Conservation (phyloP, 1,140 invertebrate genomes). For the Papilio helenus region DNA sequence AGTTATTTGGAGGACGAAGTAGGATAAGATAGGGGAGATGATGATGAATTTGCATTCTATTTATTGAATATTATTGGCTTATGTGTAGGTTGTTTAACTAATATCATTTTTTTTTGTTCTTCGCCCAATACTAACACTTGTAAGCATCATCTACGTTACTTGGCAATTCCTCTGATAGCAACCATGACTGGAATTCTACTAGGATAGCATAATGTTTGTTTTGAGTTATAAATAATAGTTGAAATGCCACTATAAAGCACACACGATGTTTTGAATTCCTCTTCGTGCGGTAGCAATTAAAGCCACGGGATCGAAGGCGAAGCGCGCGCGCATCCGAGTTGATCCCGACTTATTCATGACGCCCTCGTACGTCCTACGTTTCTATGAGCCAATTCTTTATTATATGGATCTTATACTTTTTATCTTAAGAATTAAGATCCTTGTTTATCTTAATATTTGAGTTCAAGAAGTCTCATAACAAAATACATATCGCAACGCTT, state of each 20-base stretch:
- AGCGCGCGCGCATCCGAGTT: background rate
- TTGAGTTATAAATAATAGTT: conserved; percentile 34
- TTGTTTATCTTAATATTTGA: too few species aligned
- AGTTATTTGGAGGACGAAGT: too few species aligned
- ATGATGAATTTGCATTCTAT: background rate
- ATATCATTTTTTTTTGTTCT: background rate
- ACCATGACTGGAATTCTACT: conserved; percentile 7
- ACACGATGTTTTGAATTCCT: conserved; percentile 21
- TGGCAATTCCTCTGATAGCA: background rate
- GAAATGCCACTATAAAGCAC: conserved; percentile 21
- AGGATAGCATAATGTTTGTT: conserved; percentile 21
- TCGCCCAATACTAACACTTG: background rate
- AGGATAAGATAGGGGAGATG: too few species aligned
- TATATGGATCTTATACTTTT: background rate
- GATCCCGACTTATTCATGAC: conserved; percentile 20
- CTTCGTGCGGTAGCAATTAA: conserved; percentile 30
- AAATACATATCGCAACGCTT: too few species aligned
- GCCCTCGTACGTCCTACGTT: background rate
- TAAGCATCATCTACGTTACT: background rate
- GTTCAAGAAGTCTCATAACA: too few species aligned
- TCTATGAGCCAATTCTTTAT: background rate
- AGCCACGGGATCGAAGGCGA: conserved; percentile 4
- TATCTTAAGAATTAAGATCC: background rate
- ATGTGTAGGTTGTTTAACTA: background rate
- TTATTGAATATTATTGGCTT: background rate